Evolutionary conservation across 2,888 invertebrate species (phyloP).

Genomic region (Ornithoptera priamus): DNA sequence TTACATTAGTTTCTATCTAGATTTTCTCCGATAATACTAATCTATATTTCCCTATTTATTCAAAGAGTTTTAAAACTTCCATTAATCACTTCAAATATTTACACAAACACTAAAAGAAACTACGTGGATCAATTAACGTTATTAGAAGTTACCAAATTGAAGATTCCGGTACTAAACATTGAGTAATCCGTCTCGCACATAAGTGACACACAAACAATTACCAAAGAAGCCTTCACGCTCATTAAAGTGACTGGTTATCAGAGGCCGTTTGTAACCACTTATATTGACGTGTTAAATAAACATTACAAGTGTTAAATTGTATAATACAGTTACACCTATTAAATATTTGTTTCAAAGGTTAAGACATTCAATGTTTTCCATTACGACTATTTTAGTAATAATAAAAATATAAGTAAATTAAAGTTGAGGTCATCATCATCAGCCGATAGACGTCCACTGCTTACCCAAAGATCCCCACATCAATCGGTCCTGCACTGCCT

Average conservation of each 20-base stretch:
- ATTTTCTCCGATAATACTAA: no score
- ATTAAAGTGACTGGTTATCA: slow-evolving; percentile 34
- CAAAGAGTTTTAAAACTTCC: no score
- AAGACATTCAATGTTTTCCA: not conserved
- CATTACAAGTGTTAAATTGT: slow-evolving; percentile 11
- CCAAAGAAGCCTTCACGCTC: slow-evolving; percentile 36
- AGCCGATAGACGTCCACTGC: no score
- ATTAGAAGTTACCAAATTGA: not conserved
- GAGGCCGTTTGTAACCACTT: slow-evolving; percentile 39
- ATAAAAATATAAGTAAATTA: not conserved
- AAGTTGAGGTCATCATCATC: no score
- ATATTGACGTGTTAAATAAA: slow-evolving; percentile 14
- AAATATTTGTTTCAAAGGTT: not conserved
- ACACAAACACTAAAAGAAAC: not conserved
- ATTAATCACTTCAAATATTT: not conserved
- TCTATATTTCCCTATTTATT: no score
- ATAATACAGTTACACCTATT: slow-evolving; percentile 6
- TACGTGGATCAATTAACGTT: not conserved
- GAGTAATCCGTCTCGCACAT: not conserved
- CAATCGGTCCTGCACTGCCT: no score
- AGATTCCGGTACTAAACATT: not conserved
- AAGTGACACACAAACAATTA: slow-evolving; percentile 27
- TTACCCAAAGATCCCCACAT: no score
- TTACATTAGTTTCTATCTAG: no score
- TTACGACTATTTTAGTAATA: not conserved